Evolutionary conservation across 2,113 vertebrate genomes (phyloP), one percentile per base, ranked within the genome.

Genomic region (Phainopepla nitens): DNA sequence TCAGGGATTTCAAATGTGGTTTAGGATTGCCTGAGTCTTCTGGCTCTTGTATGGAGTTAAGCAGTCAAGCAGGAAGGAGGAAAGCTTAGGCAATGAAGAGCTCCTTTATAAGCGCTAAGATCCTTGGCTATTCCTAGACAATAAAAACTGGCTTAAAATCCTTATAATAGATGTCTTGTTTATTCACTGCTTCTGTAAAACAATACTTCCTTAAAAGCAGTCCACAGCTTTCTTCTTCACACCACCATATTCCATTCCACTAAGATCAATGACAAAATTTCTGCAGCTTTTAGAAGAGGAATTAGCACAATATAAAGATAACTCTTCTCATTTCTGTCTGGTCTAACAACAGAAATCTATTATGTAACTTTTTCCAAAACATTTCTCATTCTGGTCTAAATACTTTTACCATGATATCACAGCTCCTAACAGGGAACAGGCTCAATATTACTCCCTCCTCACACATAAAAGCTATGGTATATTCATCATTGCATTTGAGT

Each of bases 251-350:
- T 60, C 61, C 10, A 82, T 79, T 93, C 20, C 20, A 17, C 36
- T 60, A 72, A 79, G 53, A 78, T 68, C 49, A 91, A 66, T 66
- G 65, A 29, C 36, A 87, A 92, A 39, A 84, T 60, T 89, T 92
- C 57, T 76, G 23, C 87, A 91, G 56, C 72, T 82, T 89, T 94
- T 79, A 61, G 66, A 82, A 79, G 18, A 13, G 28, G 31, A 94
- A 95, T 95, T 94, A 97, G 19, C 53, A 85, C 62, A 61, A 50
- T 57, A 66, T 69, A 89, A 91, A 89, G 61, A 66, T 89, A 79
- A 69, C 31, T 75, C 36, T 15, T 68, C 65, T 87, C 36, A 76
- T 82, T 94, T 81, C 45, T 56, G 2, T 29, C 41, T 65, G 25
- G 18, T 61, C 53, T 57, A 79, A 83, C 12, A 94, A 89, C 25